Percentiles rank a stretch among this genome's conserved stretches.
phyloP scores from a whole-genome alignment of 1,140 invertebrate genomes.

The Cephus cinctus region DNA sequence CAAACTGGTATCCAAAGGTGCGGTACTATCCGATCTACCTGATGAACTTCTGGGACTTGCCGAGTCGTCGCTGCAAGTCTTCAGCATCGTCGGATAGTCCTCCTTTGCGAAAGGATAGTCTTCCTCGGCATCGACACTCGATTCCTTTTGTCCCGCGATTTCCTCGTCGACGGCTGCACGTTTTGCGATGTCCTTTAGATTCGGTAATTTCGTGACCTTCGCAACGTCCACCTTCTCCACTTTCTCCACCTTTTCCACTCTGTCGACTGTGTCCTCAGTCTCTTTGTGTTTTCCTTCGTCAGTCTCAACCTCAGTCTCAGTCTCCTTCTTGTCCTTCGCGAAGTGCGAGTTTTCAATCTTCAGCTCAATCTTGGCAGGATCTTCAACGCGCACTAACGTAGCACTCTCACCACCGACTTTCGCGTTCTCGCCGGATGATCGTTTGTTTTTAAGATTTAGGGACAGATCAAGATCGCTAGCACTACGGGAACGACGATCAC shows the following conservation, averaged over 20 bases:
- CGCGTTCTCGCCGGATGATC: not conserved
- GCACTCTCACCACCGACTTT: too few species aligned
- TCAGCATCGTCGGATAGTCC: constrained; percentile 53
- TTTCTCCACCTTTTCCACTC: not conserved
- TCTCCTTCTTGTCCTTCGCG: constrained; percentile 9
- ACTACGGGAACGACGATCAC: constrained; percentile 38
- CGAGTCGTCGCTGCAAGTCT: constrained; percentile 52
- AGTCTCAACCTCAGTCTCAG: not conserved
- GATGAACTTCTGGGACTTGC: constrained; percentile 51
- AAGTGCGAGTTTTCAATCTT: constrained; percentile 7
- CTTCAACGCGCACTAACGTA: too few species aligned
- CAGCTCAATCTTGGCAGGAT: constrained; percentile 2
- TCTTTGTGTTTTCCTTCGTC: not conserved
- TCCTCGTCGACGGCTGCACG: not conserved
- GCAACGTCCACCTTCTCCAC: not conserved
- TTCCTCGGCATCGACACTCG: constrained; percentile 47
- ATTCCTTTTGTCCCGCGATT: constrained; percentile 22
- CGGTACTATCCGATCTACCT: constrained; percentile 49
- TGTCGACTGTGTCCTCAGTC: not conserved
- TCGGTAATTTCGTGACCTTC: not conserved
- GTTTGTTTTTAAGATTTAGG: constrained; percentile 42
- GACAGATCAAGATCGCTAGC: constrained; percentile 51
- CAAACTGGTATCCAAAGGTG: constrained; percentile 42
- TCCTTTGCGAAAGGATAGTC: constrained; percentile 54
- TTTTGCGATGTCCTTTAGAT: constrained; percentile 17